Conservation (phyloP, 2,888 invertebrate genomes). For the Calameuta filiformis region DNA sequence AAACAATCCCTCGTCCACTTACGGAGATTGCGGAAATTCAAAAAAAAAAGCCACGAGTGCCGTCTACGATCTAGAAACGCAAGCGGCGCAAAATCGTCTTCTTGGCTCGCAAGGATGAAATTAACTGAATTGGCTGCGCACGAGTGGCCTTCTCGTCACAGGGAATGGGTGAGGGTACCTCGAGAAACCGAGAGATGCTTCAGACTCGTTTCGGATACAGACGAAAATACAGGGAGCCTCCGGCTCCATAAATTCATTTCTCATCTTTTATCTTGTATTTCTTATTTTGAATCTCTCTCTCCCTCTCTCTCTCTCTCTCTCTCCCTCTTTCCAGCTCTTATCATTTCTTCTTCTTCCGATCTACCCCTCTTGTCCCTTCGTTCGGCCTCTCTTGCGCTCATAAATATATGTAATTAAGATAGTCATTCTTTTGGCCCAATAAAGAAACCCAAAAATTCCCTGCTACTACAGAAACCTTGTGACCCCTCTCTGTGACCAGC, state of each 20-base stretch:
- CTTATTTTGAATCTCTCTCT: conserved; percentile 22
- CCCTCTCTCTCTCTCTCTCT: conserved; percentile 13
- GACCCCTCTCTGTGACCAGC: not conserved
- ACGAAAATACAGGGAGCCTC: conserved; percentile 13
- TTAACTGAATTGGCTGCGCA: conserved; percentile 24
- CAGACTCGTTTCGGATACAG: not conserved
- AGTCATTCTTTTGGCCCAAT: conserved; percentile 17
- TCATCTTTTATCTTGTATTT: conserved; percentile 5
- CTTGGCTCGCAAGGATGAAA: conserved; percentile 13
- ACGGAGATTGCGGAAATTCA: not conserved
- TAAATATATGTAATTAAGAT: conserved; percentile 18
- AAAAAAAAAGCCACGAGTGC: not conserved
- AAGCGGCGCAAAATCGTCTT: conserved; percentile 16
- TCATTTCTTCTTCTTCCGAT: not conserved
- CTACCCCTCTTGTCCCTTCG: not conserved
- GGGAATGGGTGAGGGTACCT: not conserved
- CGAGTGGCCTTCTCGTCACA: conserved; percentile 16
- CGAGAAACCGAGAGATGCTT: not conserved
- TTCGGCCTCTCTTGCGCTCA: conserved; percentile 15
- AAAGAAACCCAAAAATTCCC: not conserved
- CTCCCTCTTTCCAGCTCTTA: not conserved
- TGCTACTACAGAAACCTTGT: not conserved
- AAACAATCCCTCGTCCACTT: not conserved
- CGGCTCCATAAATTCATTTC: conserved; percentile 24
- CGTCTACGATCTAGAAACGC: not conserved